phyloP scores from a whole-genome alignment of 2,888 invertebrate species.

The Petrolisthes manimaculis region DNA sequence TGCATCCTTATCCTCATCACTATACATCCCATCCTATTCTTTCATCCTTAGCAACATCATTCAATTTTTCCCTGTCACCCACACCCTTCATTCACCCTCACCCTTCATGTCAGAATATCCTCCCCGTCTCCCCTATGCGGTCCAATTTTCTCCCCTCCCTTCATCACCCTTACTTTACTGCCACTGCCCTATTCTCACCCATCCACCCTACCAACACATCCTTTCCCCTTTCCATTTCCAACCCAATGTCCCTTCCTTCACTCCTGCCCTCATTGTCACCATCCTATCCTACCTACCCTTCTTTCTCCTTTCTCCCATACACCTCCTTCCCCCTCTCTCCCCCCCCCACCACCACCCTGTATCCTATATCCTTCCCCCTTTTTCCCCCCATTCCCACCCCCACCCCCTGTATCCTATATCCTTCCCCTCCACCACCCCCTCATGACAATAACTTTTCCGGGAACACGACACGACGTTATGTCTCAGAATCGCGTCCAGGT shows the following conservation, averaged over 20 bases:
- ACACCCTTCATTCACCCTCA: no score
- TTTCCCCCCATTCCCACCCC: slow-evolving; percentile 2
- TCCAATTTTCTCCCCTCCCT: no score
- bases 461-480: background rate
- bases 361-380: slow-evolving; percentile 4
- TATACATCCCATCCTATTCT: no score
- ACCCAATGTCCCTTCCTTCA: background rate
- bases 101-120: no score
- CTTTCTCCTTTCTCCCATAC: background rate
- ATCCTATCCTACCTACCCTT: slow-evolving; percentile 11
- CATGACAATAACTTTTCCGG: background rate
- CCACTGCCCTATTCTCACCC: slow-evolving; percentile 19
- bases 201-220: slow-evolving; percentile 3
- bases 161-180: no score
- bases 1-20: no score
- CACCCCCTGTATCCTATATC: background rate
- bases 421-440: slow-evolving; percentile 16
- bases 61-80: no score
- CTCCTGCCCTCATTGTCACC: background rate
- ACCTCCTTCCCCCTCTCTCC: background rate
- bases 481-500: background rate
- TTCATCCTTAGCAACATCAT: no score
- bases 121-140: no score
- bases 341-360: background rate
- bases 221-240: background rate